These are phyloP conservation scores for Epinotia ramella DNA, from an alignment of 2,888 invertebrate species.

Conservation along the genomic window DNA sequence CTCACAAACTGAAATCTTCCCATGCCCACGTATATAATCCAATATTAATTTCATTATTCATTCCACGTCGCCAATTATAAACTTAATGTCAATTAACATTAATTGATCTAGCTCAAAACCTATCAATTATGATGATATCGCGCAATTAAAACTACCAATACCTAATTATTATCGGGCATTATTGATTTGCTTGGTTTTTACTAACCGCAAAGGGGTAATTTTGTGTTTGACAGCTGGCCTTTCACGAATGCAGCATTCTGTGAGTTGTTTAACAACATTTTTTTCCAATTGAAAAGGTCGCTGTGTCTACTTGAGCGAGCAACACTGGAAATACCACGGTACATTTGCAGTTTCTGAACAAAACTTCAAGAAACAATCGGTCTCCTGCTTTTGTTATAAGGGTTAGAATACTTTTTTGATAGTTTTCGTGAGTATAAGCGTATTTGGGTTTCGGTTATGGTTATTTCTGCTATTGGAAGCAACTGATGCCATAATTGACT, in stretches of 20 bases:
- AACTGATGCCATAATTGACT: constrained; percentile 68
- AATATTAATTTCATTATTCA: constrained; percentile 36
- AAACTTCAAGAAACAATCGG: background rate
- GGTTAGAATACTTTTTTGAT: background rate
- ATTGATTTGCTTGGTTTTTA: constrained; percentile 40
- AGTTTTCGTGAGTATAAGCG: background rate
- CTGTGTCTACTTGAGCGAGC: constrained; percentile 57
- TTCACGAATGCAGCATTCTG: constrained; percentile 63
- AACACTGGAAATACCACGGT: constrained; percentile 46
- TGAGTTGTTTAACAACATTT: constrained; percentile 60
- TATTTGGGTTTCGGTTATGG: constrained; percentile 51
- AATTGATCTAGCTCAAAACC: constrained; percentile 29
- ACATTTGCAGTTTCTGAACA: constrained; percentile 35
- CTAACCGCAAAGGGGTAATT: constrained; percentile 38
- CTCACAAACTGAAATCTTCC: background rate
- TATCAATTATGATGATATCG: constrained; percentile 43
- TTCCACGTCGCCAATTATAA: constrained; percentile 36
- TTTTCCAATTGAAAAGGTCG: constrained; percentile 70
- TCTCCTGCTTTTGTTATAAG: background rate
- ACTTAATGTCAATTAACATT: constrained; percentile 34
- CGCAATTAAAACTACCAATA: constrained; percentile 42
- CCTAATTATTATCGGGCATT: constrained; percentile 42
- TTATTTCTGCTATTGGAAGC: constrained; percentile 54
- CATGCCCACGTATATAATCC: background rate
- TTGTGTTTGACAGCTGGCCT: constrained; percentile 68